Percentiles rank a stretch among this genome's conserved stretches.
phyloP scores from a whole-genome alignment of 2,888 invertebrate species.

The Nowickia ferox region DNA sequence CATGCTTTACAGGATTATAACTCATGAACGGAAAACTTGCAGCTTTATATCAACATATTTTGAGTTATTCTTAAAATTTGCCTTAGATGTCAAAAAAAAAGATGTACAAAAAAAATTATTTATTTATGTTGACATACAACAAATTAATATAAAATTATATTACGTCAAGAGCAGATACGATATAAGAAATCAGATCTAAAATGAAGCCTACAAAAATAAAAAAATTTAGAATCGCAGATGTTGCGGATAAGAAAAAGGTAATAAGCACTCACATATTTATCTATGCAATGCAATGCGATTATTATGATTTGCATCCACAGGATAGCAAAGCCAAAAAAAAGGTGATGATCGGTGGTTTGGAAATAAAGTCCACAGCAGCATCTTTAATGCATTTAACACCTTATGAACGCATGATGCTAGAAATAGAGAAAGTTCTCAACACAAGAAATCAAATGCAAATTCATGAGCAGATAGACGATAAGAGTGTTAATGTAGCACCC shows the following conservation, averaged over 20 bases:
- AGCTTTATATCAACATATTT: too few relatives aligned
- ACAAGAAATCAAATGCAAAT: slow-evolving; percentile 70
- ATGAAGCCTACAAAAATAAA: slow-evolving; percentile 4
- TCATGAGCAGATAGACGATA: slow-evolving; percentile 68
- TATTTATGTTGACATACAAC: too few relatives aligned
- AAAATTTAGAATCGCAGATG: neutral
- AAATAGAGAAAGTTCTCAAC: slow-evolving; percentile 23
- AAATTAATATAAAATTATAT: neutral
- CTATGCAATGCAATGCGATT: neutral
- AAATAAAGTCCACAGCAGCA: neutral
- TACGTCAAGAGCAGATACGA: neutral
- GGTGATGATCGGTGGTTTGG: slow-evolving; percentile 9
- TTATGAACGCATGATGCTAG: slow-evolving; percentile 31
- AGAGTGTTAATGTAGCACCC: slow-evolving; percentile 77
- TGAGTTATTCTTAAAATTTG: too few relatives aligned
- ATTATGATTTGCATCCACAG: neutral
- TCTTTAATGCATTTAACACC: slow-evolving; percentile 18
- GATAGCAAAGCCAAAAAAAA: slow-evolving; percentile 40
- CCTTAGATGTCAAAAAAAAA: neutral
- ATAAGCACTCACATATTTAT: neutral
- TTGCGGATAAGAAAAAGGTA: slow-evolving; percentile 2
- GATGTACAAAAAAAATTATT: neutral
- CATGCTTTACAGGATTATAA: too few relatives aligned
- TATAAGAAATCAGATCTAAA: too few relatives aligned
- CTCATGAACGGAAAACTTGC: too few relatives aligned